Evolutionary conservation across 2,113 vertebrate species (phyloP), one percentile per base, ranked within the genome.

Genomic region (Corvus moneduloides): DNA sequence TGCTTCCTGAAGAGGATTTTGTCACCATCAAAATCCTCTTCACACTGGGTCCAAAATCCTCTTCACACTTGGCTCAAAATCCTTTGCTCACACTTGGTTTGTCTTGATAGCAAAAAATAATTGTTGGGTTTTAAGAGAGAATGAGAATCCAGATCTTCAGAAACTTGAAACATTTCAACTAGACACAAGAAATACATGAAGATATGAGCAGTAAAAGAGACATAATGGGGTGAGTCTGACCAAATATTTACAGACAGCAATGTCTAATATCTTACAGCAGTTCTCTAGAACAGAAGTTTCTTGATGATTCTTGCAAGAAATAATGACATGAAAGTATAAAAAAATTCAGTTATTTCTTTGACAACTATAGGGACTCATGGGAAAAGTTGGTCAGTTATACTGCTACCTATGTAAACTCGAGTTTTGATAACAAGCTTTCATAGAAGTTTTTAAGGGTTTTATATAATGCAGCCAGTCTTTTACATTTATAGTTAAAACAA

Each of bases 401-500:
- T 64, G 68, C 64, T 84, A 90, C 61, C 73, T 69, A 16, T 89
- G 86, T 81, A 93, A 94, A 95, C 88, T 82, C 69, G 37, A 95
- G 77, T 92, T 96, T 93, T 6, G 7, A 64, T 61, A 88, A 94
- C 56, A 89, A 86, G 88, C 54, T 86, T 87, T 81, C 89, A 59
- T 44, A 75, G 80, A 96, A 96, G 76, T 96, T 96, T 93, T 92
- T 78, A 81, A 89, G 86, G 88, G 73, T 77, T 96, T 96, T 95
- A 96, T 89, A 81, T 95, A 96, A 96, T 90, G 90, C 88, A 94
- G 72, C 66, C 33, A 14, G 90, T 84, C 90, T 96, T 96, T 86
- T 96, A 96, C 94, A 97, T 97, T 95, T 96, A 96, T 95, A 94
- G 94, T 96, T 97, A 92, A 97, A 96, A 96, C 92, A 94, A 91